phyloP scores from a whole-genome alignment of 2,797 vertebrate genomes.

The Ambastaia sidthimunki region DNA sequence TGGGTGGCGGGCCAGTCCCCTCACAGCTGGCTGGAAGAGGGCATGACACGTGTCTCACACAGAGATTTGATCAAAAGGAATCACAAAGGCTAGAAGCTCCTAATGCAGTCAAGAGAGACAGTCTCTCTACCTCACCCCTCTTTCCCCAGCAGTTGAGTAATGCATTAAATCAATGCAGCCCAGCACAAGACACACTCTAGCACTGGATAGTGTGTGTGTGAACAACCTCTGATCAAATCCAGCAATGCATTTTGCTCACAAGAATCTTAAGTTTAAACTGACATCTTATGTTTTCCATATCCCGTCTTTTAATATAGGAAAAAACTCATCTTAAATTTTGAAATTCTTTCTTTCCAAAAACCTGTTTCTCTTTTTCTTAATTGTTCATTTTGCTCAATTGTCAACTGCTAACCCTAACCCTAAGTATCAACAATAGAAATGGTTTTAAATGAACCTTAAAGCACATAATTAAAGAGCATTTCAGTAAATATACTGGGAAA shows the following conservation, averaged over 20 bases:
- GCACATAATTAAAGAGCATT: not conserved
- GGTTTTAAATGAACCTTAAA: not conserved
- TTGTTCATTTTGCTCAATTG: too few relatives aligned
- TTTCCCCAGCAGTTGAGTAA: constrained; percentile 79
- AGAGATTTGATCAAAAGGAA: constrained; percentile 95
- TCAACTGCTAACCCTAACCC: too few relatives aligned
- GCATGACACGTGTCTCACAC: constrained; percentile 95
- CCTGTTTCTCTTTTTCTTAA: not conserved
- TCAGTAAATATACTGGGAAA: not conserved
- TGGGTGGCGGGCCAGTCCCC: constrained; percentile 88
- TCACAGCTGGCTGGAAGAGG: constrained; percentile 88
- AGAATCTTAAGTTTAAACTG: constrained; percentile 67
- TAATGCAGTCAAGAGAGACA: constrained; percentile 85
- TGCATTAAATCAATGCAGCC: constrained; percentile 88
- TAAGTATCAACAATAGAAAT: not conserved
- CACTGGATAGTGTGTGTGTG: constrained; percentile 53
- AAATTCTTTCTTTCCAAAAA: not conserved
- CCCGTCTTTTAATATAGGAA: constrained; percentile 46
- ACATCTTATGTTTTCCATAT: constrained; percentile 59
- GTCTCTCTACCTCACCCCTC: constrained; percentile 52
- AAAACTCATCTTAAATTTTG: constrained; percentile 24
- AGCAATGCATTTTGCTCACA: constrained; percentile 80
- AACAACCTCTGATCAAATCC: constrained; percentile 73
- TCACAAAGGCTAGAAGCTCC: constrained; percentile 86
- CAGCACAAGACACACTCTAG: constrained; percentile 79